Conservation (phyloP, 2,888 invertebrate species). For the Amorpha juglandis region DNA sequence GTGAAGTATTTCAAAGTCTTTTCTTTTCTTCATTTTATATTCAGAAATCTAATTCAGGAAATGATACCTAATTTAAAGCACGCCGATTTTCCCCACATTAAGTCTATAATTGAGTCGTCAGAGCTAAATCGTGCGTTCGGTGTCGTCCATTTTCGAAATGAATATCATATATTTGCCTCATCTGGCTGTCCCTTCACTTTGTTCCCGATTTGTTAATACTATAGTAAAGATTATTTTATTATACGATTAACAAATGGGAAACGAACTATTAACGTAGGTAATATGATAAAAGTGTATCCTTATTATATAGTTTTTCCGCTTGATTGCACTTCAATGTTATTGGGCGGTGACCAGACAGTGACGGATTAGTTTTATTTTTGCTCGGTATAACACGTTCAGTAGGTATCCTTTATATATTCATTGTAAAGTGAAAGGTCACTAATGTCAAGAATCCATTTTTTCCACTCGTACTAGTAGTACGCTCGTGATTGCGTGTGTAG, state of each 20-base stretch:
- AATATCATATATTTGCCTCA: neutral
- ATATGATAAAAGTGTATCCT: too few species aligned
- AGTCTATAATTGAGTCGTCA: conserved; percentile 3
- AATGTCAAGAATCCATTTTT: conserved; percentile 7
- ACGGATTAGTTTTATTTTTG: neutral
- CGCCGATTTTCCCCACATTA: neutral
- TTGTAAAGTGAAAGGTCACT: conserved; percentile 6
- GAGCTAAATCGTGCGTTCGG: neutral
- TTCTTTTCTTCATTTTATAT: neutral
- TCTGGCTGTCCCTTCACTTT: neutral
- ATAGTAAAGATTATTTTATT: neutral
- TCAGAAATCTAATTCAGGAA: neutral
- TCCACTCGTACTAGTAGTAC: conserved; percentile 33
- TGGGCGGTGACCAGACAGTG: neutral
- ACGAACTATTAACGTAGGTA: too few species aligned
- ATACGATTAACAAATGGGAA: too few species aligned
- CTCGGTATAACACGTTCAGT: too few species aligned
- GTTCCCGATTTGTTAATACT: neutral
- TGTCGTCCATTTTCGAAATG: neutral
- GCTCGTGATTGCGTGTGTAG: conserved; percentile 59
- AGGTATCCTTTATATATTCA: neutral
- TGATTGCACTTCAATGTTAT: neutral
- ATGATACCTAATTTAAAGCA: neutral
- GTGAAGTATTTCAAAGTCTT: neutral
- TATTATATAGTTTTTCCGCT: neutral